These are phyloP conservation scores for Ectemnius lituratus DNA, from an alignment of 2,888 invertebrate genomes.

Conservation along the genomic window DNA sequence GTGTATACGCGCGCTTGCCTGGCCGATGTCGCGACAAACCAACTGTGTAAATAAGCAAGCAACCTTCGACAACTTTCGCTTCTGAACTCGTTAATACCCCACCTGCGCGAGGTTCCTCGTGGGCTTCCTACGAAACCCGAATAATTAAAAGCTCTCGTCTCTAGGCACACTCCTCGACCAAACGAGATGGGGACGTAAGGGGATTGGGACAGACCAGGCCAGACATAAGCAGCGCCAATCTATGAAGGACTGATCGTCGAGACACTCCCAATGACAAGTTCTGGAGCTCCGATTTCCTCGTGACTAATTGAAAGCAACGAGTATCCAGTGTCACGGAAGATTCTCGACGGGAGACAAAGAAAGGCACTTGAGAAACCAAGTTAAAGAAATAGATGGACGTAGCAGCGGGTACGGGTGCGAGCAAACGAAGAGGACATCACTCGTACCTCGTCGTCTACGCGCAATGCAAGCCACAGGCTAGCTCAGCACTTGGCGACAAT, in stretches of 20 bases:
- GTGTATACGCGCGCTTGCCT: background rate
- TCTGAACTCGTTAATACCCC: background rate
- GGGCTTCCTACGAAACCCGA: background rate
- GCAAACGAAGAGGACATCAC: background rate
- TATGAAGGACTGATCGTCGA: background rate
- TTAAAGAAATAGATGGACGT: no score
- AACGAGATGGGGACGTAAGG: no score
- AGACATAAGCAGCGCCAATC: no score
- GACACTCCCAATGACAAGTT: background rate
- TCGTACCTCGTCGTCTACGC: background rate
- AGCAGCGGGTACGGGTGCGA: no score
- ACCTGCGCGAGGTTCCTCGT: background rate
- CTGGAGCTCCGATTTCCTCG: background rate
- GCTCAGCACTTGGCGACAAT: background rate
- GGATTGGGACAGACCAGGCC: no score
- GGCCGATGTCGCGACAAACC: background rate
- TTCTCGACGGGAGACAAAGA: background rate
- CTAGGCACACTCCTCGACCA: background rate
- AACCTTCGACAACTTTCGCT: conserved; percentile 19
- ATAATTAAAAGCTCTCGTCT: background rate
- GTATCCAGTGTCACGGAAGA: background rate
- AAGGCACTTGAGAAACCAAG: no score
- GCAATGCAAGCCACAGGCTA: background rate
- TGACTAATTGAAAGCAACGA: background rate
- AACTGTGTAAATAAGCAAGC: conserved; percentile 12